These are phyloP conservation scores for Sylvietta virens DNA, from an alignment of 2,113 vertebrate genomes.

Conservation along the genomic window DNA sequence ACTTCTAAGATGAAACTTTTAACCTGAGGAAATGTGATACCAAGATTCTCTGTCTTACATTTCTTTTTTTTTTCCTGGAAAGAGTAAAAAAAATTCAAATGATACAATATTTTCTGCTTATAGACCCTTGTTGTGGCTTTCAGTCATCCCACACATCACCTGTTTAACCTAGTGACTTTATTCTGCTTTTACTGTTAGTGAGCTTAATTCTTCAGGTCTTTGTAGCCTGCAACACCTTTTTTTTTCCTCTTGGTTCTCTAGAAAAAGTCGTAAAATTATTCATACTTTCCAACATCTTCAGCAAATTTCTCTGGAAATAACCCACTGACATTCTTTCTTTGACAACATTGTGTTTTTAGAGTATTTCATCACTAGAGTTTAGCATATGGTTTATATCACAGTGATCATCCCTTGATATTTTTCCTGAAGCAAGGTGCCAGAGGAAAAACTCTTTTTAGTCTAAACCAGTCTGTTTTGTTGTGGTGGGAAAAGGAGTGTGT, in stretches of 20 bases:
- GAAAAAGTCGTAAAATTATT: background rate
- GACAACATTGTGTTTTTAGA: background rate
- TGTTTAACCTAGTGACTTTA: background rate
- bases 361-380: background rate
- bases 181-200: background rate
- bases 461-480: background rate
- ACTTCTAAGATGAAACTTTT: background rate
- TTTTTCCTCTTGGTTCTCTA: background rate
- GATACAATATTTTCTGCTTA: background rate
- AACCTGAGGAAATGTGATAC: background rate
- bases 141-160: background rate
- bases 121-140: background rate
- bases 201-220: background rate
- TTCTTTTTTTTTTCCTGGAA: background rate
- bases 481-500: background rate
- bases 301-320: background rate
- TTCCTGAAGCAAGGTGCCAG: background rate
- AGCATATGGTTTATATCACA: background rate
- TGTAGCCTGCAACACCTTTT: background rate
- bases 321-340: background rate
- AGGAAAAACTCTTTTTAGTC: background rate
- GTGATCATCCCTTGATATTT: background rate
- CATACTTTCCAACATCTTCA: background rate
- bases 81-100: background rate
- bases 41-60: background rate